A percentile compares a stretch with the other conserved stretches of the same genome.
phyloP scores from a whole-genome alignment of 2,888 invertebrate species.

The Helobdella robusta region DNA sequence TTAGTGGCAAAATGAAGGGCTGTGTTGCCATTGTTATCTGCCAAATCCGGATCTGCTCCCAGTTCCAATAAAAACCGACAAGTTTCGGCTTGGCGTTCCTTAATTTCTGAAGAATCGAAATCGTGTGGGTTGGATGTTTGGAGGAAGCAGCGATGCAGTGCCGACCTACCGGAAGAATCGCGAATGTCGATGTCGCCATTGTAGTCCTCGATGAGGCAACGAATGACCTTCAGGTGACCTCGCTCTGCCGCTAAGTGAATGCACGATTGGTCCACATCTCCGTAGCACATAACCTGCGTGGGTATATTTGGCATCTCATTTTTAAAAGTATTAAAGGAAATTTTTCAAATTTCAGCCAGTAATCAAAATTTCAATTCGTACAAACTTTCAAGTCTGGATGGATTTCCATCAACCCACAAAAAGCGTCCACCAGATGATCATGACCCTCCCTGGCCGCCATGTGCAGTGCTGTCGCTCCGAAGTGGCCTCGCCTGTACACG shows the following conservation, averaged over 20 bases:
- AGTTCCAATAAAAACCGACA: conserved; percentile 29
- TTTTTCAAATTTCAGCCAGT: not conserved
- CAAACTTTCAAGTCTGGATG: conserved; percentile 27
- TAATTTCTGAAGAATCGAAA: not conserved
- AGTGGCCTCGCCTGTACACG: conserved; percentile 33
- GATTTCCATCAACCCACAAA: conserved; percentile 23
- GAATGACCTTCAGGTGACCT: conserved; percentile 34
- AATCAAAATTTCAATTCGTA: not conserved
- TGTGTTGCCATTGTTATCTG: conserved; percentile 35
- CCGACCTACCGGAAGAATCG: conserved; percentile 34
- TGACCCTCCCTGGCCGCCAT: conserved; percentile 37
- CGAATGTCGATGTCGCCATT: conserved; percentile 32
- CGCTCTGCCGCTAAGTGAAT: conserved; percentile 35
- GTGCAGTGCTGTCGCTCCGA: conserved; percentile 36
- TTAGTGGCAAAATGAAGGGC: conserved; percentile 35
- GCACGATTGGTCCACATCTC: conserved; percentile 33
- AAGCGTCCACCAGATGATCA: conserved; percentile 30
- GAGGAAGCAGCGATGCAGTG: conserved; percentile 33
- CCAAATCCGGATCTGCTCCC: conserved; percentile 33
- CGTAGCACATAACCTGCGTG: conserved; percentile 35
- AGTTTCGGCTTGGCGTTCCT: conserved; percentile 14
- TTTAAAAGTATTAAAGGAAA: not conserved
- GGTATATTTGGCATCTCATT: conserved; percentile 23
- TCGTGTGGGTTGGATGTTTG: conserved; percentile 33
- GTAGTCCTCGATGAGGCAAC: conserved; percentile 31